Percentiles rank a stretch among this genome's conserved stretches.
Evolutionary conservation across 2,113 vertebrate genomes (phyloP).

Genomic region (Nymphicus hollandicus): DNA sequence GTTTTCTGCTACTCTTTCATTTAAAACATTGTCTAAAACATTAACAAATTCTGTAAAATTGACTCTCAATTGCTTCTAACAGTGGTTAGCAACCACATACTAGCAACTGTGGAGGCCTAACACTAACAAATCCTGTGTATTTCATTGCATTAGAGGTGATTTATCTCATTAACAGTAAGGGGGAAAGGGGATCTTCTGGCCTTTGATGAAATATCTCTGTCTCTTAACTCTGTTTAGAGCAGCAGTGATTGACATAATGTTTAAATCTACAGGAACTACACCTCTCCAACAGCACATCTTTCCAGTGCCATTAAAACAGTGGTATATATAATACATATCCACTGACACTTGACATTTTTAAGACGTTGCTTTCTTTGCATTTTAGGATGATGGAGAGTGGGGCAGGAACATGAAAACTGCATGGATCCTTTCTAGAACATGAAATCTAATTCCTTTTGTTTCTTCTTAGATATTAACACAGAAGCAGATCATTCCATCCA

Average conservation of each 20-base stretch:
- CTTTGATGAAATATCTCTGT: neutral
- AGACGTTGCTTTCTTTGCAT: neutral
- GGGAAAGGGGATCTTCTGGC: neutral
- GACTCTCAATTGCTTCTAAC: neutral
- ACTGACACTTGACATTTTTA: neutral
- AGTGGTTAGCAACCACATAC: neutral
- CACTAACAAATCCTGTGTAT: neutral
- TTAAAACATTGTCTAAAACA: slow-evolving; percentile 3
- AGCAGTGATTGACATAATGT: neutral
- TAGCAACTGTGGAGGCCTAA: neutral
- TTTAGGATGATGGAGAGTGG: neutral
- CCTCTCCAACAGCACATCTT: neutral
- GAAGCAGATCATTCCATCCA: neutral
- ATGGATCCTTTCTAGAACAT: neutral
- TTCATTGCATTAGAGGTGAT: neutral
- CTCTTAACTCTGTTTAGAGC: neutral
- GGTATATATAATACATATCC: neutral
- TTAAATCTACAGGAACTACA: neutral
- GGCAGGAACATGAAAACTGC: neutral
- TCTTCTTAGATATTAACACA: neutral
- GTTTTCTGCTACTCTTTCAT: neutral
- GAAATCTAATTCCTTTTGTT: slow-evolving; percentile 6
- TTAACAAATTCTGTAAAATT: neutral
- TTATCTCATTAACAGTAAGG: neutral
- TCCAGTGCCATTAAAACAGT: neutral